phyloP scores from a whole-genome alignment of 2,113 vertebrate species.

The Paradoxurus hermaphroditus region DNA sequence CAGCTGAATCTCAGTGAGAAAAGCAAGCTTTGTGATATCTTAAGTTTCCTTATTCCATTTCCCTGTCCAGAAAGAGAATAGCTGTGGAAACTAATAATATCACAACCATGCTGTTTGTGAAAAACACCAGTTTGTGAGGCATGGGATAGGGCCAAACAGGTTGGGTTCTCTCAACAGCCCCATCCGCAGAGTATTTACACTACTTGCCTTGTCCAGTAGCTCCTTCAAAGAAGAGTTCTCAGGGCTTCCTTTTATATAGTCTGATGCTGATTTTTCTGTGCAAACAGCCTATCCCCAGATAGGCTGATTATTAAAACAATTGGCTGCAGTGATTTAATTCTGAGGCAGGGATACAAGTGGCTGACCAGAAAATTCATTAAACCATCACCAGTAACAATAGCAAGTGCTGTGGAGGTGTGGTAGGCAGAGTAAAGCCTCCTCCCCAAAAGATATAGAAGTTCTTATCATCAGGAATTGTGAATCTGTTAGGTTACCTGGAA shows the following conservation, averaged over 20 bases:
- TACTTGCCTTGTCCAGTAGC: background rate
- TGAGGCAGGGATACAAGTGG: background rate
- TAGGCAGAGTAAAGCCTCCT: background rate
- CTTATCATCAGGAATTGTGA: background rate
- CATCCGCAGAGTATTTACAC: background rate
- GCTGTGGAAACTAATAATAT: background rate
- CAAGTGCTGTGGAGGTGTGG: background rate
- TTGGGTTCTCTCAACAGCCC: background rate
- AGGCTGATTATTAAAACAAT: background rate
- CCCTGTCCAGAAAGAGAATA: background rate
- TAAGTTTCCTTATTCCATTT: background rate
- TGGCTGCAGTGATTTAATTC: background rate
- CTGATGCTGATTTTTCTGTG: background rate
- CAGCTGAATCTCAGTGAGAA: background rate
- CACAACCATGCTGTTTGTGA: background rate
- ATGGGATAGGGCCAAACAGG: background rate
- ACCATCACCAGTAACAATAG: background rate
- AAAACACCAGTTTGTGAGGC: background rate
- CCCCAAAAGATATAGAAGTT: background rate
- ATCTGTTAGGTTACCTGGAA: background rate
- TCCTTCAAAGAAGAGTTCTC: background rate
- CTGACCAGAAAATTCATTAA: background rate
- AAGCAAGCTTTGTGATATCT: background rate
- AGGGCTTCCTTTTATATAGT: background rate
- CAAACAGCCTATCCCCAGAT: background rate